Conservation (phyloP, 2,888 invertebrate species). For the Lepidochitona cinerea region DNA sequence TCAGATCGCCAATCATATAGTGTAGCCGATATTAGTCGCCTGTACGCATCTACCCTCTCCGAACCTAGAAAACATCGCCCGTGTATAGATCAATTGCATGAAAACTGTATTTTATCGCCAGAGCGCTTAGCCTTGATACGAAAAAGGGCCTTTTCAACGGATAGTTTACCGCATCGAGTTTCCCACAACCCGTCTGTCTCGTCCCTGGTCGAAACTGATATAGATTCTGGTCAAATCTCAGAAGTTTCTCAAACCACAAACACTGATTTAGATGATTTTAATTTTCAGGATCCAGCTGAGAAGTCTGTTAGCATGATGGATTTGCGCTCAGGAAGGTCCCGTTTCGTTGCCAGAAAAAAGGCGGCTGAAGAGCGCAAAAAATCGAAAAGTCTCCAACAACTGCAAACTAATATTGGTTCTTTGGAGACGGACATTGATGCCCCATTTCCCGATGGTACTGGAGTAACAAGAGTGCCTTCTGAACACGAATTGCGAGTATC, state of each 20-base stretch:
- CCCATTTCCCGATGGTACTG: constrained; percentile 12
- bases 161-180: constrained; percentile 46
- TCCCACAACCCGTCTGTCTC: constrained; percentile 34
- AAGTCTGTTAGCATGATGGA: constrained; percentile 63
- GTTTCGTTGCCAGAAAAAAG: constrained; percentile 41
- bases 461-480: constrained; percentile 80
- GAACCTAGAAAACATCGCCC: constrained; percentile 18
- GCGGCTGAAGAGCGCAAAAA: background rate
- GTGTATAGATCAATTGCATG: constrained; percentile 48
- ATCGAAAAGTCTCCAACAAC: constrained; percentile 56
- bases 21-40: constrained; percentile 15
- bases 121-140: constrained; percentile 38
- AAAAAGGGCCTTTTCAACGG: constrained; percentile 54
- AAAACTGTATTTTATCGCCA: constrained; percentile 58
- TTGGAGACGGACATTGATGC: constrained; percentile 40
- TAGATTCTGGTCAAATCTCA: constrained; percentile 50
- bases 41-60: constrained; percentile 7
- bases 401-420: constrained; percentile 59
- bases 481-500: constrained; percentile 95
- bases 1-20: constrained; percentile 1
- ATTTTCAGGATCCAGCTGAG: constrained; percentile 44
- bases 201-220: constrained; percentile 56
- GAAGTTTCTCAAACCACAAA: constrained; percentile 39
- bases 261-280: constrained; percentile 56
- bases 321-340: constrained; percentile 38